A percentile compares a stretch with the other conserved stretches of the same genome.
phyloP scores from a whole-genome alignment of 2,888 invertebrate species.

The Lumbricus terrestris region DNA sequence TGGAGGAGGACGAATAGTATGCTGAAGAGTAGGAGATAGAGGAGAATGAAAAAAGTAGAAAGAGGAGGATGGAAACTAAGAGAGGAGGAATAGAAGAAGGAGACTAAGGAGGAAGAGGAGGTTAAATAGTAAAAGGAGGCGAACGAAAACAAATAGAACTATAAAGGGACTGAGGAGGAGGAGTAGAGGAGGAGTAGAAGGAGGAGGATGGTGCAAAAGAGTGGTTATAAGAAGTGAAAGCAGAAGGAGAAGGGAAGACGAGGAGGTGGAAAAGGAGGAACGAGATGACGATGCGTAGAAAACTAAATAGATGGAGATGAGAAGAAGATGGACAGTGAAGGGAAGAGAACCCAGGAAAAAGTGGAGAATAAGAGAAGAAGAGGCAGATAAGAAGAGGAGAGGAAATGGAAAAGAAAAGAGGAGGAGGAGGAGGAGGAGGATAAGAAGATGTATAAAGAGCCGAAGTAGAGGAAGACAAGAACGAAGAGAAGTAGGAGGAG shows the following conservation, averaged over 20 bases:
- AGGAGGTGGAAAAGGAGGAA: not conserved
- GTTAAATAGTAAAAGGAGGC: too few relatives aligned
- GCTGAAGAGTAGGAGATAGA: too few relatives aligned
- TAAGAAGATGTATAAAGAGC: too few relatives aligned
- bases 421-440: too few relatives aligned
- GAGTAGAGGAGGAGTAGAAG: not conserved
- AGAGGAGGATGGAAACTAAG: too few relatives aligned
- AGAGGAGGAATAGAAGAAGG: too few relatives aligned
- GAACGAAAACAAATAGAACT: not conserved
- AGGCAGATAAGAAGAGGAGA: too few relatives aligned
- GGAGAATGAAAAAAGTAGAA: too few relatives aligned
- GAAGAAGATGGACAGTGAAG: not conserved
- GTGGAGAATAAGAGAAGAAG: not conserved
- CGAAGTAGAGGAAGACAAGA: too few relatives aligned
- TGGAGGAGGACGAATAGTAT: too few relatives aligned
- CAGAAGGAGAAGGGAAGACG: not conserved
- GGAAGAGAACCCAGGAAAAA: not conserved
- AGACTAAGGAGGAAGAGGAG: not conserved
- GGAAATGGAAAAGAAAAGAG: not conserved
- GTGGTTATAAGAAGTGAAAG: not conserved
- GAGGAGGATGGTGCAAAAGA: not conserved
- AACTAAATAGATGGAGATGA: not conserved
- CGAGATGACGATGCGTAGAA: not conserved
- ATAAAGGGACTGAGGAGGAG: not conserved
- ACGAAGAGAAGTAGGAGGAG: too few relatives aligned